Evolutionary conservation across 1,140 invertebrate species (phyloP).

Genomic region (Physella acuta): DNA sequence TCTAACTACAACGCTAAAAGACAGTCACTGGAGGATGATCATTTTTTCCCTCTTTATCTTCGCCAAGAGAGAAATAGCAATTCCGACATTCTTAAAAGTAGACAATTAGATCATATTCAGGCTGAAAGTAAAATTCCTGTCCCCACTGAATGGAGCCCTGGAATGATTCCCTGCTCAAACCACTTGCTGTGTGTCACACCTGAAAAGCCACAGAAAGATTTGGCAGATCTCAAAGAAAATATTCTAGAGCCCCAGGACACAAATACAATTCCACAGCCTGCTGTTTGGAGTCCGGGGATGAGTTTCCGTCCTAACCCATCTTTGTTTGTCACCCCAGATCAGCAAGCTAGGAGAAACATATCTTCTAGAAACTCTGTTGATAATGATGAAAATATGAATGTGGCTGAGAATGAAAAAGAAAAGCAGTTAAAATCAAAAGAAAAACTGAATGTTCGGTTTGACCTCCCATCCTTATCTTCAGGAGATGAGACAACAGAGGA

Average conservation of each 20-base stretch:
- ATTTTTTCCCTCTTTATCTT: too few relatives aligned
- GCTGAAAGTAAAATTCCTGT: conserved; percentile 27
- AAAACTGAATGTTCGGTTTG: conserved; percentile 21
- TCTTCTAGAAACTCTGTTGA: not conserved
- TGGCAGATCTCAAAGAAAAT: not conserved
- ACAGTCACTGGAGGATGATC: too few relatives aligned
- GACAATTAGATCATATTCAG: not conserved
- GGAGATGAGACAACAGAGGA: conserved; percentile 1
- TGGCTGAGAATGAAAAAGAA: conserved; percentile 15
- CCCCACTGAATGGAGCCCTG: conserved; percentile 28
- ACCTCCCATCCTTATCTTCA: conserved; percentile 17
- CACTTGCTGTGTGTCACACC: conserved; percentile 32
- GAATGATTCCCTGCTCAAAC: conserved; percentile 10
- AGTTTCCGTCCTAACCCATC: conserved; percentile 20
- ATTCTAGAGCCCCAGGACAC: conserved; percentile 11
- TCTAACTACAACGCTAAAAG: too few relatives aligned
- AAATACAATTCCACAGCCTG: conserved; percentile 24
- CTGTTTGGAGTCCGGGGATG: conserved; percentile 30
- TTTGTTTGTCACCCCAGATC: conserved; percentile 33
- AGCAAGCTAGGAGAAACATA: not conserved
- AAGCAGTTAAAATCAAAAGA: conserved; percentile 4
- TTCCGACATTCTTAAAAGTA: too few relatives aligned
- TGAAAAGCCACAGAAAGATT: conserved; percentile 22
- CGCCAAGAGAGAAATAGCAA: too few relatives aligned
- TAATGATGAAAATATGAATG: not conserved